phyloP scores from a whole-genome alignment of 2,797 vertebrate species.

The Cottoperca gobio region DNA sequence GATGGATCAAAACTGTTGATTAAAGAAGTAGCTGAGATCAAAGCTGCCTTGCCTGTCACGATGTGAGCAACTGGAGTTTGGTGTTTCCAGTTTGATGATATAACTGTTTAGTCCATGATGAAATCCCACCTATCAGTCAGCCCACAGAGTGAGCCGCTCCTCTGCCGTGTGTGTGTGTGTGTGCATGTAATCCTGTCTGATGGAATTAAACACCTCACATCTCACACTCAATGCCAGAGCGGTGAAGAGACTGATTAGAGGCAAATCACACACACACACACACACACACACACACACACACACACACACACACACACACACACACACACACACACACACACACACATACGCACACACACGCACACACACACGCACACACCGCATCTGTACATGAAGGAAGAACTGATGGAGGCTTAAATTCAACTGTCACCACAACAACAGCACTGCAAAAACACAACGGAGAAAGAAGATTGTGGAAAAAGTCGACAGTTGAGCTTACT shows the following conservation, averaged over 20 bases:
- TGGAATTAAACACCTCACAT: constrained; percentile 55
- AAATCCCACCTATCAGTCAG: constrained; percentile 57
- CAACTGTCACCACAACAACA: constrained; percentile 3
- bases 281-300: constrained; percentile 2
- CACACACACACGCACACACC: too few species aligned
- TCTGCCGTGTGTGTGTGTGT: constrained; percentile 27
- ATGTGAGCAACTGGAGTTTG: constrained; percentile 30
- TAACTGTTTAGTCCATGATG: constrained; percentile 49
- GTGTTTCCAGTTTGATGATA: constrained; percentile 52
- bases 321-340: too few species aligned
- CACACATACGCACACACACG: too few species aligned
- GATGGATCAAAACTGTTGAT: constrained; percentile 51
- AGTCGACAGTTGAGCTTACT: neutral
- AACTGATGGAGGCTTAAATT: constrained; percentile 11
- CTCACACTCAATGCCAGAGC: constrained; percentile 26
- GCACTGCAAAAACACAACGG: neutral
- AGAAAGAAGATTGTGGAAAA: neutral
- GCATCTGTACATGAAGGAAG: constrained; percentile 6
- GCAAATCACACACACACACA: constrained; percentile 20
- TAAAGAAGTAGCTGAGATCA: constrained; percentile 47
- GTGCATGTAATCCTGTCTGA: constrained; percentile 45
- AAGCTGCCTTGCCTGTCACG: constrained; percentile 47
- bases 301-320: neutral
- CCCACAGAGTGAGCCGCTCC: too few species aligned
- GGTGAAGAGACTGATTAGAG: constrained; percentile 26